phyloP scores from a whole-genome alignment of 2,113 vertebrate species.

The Cyanistes caeruleus region DNA sequence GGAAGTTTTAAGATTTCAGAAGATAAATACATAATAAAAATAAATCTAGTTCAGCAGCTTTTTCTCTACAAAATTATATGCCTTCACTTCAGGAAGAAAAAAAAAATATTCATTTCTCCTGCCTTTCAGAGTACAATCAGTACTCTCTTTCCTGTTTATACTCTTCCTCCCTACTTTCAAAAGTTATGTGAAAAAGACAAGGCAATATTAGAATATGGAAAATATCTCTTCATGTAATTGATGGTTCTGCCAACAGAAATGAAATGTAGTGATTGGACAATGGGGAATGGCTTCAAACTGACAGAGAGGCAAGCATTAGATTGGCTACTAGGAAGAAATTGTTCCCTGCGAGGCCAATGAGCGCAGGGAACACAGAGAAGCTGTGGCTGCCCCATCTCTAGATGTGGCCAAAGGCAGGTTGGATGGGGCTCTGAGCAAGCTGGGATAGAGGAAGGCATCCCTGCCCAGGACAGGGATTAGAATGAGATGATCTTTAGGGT shows the following conservation, averaged over 20 bases:
- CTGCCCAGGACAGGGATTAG: too few relatives aligned
- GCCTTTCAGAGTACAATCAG: background rate
- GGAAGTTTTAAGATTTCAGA: slow-evolving; percentile 1
- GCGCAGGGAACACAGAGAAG: background rate
- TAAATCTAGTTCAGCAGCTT: background rate
- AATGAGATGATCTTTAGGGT: background rate
- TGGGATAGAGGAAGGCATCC: background rate
- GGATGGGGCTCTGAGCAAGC: background rate
- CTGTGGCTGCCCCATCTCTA: background rate
- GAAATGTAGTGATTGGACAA: background rate
- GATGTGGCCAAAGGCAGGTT: background rate
- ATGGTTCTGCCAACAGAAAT: background rate
- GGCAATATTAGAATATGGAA: background rate
- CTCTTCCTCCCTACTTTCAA: background rate
- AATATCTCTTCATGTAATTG: background rate
- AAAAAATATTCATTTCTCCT: background rate
- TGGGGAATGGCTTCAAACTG: background rate
- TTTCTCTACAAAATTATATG: background rate
- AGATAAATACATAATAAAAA: slow-evolving; percentile 29
- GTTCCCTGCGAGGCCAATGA: background rate
- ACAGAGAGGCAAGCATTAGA: background rate
- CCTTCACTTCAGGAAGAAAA: background rate
- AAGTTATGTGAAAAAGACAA: background rate
- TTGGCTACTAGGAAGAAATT: too few relatives aligned
- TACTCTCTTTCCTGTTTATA: background rate